Percentiles rank a stretch among this genome's conserved stretches.
Evolutionary conservation across 2,797 vertebrate genomes (phyloP).

Genomic region (Alauda arvensis): DNA sequence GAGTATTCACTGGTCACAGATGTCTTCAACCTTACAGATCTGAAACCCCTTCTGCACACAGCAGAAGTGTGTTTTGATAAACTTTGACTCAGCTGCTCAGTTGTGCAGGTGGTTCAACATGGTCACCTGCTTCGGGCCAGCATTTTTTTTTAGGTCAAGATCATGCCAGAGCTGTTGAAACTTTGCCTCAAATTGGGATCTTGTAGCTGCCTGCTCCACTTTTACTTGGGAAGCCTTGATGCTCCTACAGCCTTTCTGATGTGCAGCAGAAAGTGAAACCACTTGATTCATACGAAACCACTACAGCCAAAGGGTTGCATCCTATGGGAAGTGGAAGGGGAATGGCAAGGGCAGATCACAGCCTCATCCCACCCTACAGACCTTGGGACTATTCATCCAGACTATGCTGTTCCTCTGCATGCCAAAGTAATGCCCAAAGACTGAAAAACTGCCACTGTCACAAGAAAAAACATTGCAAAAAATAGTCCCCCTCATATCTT

Average conservation of each 20-base stretch:
- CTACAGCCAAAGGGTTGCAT: neutral
- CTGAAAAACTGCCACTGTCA: neutral
- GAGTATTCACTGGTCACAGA: neutral
- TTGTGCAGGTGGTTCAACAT: neutral
- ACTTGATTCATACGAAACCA: neutral
- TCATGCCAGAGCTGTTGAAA: neutral
- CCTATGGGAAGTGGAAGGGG: rapidly evolving
- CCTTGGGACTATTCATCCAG: neutral
- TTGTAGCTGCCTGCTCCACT: neutral
- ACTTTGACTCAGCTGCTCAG: neutral
- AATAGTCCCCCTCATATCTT: rapidly evolving
- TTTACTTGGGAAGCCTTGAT: neutral
- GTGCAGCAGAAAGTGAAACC: neutral
- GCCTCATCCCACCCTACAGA: neutral
- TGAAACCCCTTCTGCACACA: neutral
- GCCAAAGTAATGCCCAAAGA: neutral
- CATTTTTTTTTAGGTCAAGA: neutral
- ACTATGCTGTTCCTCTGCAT: neutral
- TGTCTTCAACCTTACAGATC: neutral
- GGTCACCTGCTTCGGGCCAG: neutral
- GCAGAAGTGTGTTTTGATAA: neutral
- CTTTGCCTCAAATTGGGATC: neutral
- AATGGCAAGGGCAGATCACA: neutral
- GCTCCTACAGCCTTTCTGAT: neutral
- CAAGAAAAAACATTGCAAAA: neutral